These are phyloP conservation scores for Agapornis canus DNA, from an alignment of 2,797 vertebrate species.

Conservation along the genomic window DNA sequence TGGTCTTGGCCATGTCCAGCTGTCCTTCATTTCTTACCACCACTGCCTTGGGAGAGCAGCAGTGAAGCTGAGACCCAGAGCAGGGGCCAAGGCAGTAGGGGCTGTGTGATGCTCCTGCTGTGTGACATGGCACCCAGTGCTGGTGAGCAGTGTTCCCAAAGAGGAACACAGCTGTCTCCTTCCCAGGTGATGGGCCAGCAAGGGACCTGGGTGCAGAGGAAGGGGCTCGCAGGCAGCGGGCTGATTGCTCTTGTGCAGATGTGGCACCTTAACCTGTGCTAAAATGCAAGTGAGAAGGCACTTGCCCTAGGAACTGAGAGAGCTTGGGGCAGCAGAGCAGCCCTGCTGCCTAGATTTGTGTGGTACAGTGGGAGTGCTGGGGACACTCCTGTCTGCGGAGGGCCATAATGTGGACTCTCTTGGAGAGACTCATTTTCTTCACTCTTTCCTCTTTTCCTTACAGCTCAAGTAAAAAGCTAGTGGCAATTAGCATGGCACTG, in stretches of 20 bases:
- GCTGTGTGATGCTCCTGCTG: background rate
- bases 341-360: fast-evolving
- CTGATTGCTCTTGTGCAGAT: background rate
- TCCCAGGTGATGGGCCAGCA: background rate
- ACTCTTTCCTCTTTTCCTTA: background rate
- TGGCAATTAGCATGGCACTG: fast-evolving
- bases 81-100: background rate
- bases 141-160: background rate
- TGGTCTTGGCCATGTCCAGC: background rate
- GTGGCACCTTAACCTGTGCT: background rate
- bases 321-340: background rate
- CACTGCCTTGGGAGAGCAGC: background rate
- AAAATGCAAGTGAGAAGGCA: background rate
- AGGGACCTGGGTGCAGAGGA: background rate
- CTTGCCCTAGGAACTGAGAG: background rate
- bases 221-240: background rate
- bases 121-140: fast-evolving
- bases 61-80: background rate
- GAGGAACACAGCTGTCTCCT: background rate
- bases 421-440: background rate
- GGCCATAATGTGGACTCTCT: background rate
- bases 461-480: background rate
- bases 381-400: background rate
- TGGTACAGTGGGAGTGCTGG: background rate
- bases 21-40: background rate